A percentile compares a stretch with the other conserved stretches of the same genome.
These are phyloP conservation scores for Aphrophora alni DNA, from an alignment of 2,888 invertebrate species.

Conservation along the genomic window DNA sequence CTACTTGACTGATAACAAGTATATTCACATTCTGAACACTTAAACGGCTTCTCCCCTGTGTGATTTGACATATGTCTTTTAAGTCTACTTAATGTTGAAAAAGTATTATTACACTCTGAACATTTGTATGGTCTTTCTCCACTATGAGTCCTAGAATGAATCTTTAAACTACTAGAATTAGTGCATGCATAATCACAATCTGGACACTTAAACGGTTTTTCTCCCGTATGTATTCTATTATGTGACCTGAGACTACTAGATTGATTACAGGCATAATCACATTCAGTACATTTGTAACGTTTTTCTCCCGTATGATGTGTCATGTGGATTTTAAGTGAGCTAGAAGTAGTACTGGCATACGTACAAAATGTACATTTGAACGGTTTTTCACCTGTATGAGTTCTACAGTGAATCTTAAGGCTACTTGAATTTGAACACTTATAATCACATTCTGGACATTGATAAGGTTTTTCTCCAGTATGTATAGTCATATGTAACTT, in stretches of 20 bases:
- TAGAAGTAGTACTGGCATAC: neutral
- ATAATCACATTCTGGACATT: slow-evolving; percentile 20
- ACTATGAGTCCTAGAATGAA: neutral
- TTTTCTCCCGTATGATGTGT: neutral
- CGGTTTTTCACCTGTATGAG: slow-evolving; percentile 27
- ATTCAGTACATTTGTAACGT: neutral
- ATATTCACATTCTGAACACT: neutral
- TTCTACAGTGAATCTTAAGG: slow-evolving; percentile 17
- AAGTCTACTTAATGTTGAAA: neutral
- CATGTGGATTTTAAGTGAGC: neutral
- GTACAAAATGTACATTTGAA: neutral
- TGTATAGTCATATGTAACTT: neutral
- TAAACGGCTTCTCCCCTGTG: slow-evolving; percentile 2
- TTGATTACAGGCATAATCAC: neutral
- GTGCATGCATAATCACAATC: neutral
- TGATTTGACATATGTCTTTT: slow-evolving; percentile 5
- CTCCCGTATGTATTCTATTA: neutral
- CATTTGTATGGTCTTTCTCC: neutral
- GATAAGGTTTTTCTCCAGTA: slow-evolving; percentile 3
- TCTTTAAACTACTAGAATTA: neutral
- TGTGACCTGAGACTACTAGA: neutral
- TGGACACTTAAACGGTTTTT: neutral
- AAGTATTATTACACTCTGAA: neutral
- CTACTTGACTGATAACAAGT: neutral
- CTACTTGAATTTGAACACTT: slow-evolving; percentile 1